Conservation (phyloP, 2,797 vertebrate genomes). For the Semaprochilodus insignis region DNA sequence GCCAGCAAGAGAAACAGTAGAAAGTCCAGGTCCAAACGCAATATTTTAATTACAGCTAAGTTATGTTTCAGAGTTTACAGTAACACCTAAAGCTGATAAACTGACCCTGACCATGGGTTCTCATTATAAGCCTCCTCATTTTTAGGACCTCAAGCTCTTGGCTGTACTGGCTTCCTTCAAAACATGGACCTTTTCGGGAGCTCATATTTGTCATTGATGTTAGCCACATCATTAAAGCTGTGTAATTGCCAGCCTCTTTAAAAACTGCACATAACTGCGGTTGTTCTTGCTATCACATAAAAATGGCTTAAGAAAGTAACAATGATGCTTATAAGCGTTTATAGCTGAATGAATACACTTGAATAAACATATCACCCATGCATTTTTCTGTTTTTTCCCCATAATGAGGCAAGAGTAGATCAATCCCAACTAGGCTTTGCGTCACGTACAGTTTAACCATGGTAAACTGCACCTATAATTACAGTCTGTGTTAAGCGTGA, state of each 20-base stretch:
- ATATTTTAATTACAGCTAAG: neutral
- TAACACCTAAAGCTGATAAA: neutral
- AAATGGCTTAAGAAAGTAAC: neutral
- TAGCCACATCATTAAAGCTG: slow-evolving; percentile 2
- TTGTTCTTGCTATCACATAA: too few relatives aligned
- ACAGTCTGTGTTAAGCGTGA: neutral
- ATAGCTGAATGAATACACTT: neutral
- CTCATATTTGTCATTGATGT: neutral
- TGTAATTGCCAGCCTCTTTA: neutral
- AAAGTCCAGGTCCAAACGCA: neutral
- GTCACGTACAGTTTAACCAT: slow-evolving; percentile 5
- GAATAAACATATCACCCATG: neutral
- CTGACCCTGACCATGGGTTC: neutral
- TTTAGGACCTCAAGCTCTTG: neutral
- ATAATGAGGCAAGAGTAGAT: slow-evolving; percentile 1
- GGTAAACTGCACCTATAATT: neutral
- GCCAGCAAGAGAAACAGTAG: neutral
- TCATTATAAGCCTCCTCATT: neutral
- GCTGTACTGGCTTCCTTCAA: neutral
- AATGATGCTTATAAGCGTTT: neutral
- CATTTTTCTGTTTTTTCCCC: neutral
- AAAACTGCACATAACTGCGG: neutral
- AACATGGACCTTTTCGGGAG: neutral
- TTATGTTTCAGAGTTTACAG: neutral
- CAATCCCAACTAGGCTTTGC: neutral